Evolutionary conservation across 2,113 vertebrate genomes (phyloP).

Genomic region (Brachyistius frenatus): DNA sequence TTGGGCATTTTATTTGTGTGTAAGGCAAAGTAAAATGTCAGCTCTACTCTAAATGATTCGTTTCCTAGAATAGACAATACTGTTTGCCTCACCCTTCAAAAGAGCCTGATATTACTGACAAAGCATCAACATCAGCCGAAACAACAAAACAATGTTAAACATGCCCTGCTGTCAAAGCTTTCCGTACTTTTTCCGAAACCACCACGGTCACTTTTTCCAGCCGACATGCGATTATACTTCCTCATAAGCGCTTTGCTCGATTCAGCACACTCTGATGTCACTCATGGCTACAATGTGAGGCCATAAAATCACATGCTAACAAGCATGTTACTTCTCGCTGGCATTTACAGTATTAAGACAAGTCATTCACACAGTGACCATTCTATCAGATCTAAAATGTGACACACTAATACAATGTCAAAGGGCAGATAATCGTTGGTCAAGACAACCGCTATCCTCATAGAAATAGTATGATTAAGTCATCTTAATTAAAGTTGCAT

Average conservation of each 20-base stretch:
- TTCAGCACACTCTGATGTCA: conserved; percentile 6
- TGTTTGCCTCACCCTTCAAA: not conserved
- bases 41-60: conserved; percentile 4
- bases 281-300: not conserved
- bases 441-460: too few species aligned
- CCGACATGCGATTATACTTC: conserved; percentile 22
- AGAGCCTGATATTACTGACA: not conserved
- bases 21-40: conserved; percentile 16
- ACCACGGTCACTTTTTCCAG: not conserved
- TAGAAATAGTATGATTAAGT: too few species aligned
- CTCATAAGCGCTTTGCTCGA: not conserved
- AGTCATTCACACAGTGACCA: not conserved
- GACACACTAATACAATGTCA: too few species aligned
- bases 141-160: not conserved
- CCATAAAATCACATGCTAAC: not conserved
- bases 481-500: too few species aligned
- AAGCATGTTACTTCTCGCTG: not conserved
- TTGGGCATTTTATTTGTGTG: not conserved
- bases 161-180: conserved; percentile 1
- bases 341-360: not conserved
- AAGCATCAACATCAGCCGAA: not conserved
- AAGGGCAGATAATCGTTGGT: too few species aligned
- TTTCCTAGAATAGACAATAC: not conserved
- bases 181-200: conserved; percentile 11
- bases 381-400: not conserved